Conservation (phyloP, 2,797 vertebrate genomes). For the Siniperca undulata region DNA sequence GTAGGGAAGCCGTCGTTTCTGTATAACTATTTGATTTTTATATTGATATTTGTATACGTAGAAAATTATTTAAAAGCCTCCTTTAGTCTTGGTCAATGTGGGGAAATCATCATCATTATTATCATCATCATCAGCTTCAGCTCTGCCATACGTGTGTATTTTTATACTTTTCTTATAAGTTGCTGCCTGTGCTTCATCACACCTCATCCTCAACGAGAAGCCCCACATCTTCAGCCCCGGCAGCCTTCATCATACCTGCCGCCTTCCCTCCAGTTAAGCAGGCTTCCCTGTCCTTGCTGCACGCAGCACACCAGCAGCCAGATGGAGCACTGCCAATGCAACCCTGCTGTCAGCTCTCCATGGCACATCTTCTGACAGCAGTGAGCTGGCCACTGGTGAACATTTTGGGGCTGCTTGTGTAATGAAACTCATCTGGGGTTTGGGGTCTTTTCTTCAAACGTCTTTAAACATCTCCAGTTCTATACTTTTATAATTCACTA, state of each 20-base stretch:
- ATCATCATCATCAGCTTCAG: too few relatives aligned
- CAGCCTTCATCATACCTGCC: neutral
- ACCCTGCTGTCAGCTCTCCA: conserved; percentile 2
- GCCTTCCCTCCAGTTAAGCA: neutral
- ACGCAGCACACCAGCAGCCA: neutral
- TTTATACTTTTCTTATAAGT: too few relatives aligned
- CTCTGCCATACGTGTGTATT: too few relatives aligned
- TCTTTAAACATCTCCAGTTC: conserved; percentile 5
- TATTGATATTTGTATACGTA: neutral
- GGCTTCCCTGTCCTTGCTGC: neutral
- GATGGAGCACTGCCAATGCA: conserved; percentile 5
- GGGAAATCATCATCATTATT: too few relatives aligned
- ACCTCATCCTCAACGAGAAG: neutral
- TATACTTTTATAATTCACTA: neutral
- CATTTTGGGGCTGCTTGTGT: neutral
- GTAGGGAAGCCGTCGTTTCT: neutral
- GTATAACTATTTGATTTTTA: neutral
- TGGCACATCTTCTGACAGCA: conserved; percentile 38
- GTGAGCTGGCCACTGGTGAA: neutral
- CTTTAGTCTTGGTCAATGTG: too few relatives aligned
- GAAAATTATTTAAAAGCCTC: neutral
- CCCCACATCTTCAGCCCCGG: neutral
- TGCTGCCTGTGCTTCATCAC: neutral
- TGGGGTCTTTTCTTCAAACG: neutral
- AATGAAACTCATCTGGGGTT: neutral